Evolutionary conservation across 2,888 invertebrate genomes (phyloP).

Genomic region (Notodonta ziczac): DNA sequence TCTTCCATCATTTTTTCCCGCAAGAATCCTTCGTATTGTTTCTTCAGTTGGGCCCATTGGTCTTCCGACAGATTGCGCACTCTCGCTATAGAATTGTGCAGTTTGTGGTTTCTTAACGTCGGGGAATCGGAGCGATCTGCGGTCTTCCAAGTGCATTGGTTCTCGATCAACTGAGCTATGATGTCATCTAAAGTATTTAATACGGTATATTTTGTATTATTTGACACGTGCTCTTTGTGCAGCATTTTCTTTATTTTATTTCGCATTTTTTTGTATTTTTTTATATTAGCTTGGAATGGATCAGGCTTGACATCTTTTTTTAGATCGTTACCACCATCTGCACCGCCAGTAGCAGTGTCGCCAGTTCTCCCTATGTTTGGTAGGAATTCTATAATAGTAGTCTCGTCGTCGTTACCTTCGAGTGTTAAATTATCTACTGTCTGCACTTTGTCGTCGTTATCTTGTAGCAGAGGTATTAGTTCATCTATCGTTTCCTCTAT

Average conservation of each 20-base stretch:
- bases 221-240: conserved; percentile 51
- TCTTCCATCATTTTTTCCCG: conserved; percentile 26
- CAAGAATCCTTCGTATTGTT: conserved; percentile 29
- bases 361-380: conserved; percentile 25
- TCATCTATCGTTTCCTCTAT: conserved; percentile 50
- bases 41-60: conserved; percentile 45
- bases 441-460: conserved; percentile 38
- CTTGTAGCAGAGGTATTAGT: conserved; percentile 53
- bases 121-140: background rate
- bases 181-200: conserved; percentile 58
- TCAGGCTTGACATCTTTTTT: conserved; percentile 11
- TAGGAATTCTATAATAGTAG: conserved; percentile 59
- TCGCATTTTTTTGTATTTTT: conserved; percentile 57
- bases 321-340: too few species aligned
- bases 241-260: conserved; percentile 51
- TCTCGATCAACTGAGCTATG: conserved; percentile 50
- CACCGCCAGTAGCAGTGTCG: background rate
- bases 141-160: conserved; percentile 51
- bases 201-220: conserved; percentile 51
- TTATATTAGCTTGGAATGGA: conserved; percentile 40
- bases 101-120: background rate
- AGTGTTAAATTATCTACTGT: conserved; percentile 36
- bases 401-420: conserved; percentile 50
- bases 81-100: conserved; percentile 11
- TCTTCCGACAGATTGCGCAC: conserved; percentile 25